Evolutionary conservation across 2,113 vertebrate genomes (phyloP), one percentile per base, ranked within the genome.

Genomic region (Eclectus roratus): DNA sequence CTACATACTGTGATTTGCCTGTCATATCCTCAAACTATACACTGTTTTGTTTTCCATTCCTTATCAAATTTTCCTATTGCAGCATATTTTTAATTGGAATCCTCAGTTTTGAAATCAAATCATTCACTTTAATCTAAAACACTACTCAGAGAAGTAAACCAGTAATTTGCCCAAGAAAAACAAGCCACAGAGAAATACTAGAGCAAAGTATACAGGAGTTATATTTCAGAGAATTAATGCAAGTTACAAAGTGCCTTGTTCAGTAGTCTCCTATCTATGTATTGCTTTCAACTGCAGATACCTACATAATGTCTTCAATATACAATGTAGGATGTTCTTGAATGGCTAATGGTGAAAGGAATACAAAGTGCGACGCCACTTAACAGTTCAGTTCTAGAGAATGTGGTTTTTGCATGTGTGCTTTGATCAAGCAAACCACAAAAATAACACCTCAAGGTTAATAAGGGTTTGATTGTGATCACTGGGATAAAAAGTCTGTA

Each of bases 71-170:
- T 25, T 64, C 21, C 88, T 37, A 44, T 28, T 47, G 23, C 25
- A 91, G 37, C 21, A 28, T 63, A 35, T 25, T 60, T 86, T 82
- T 60, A 5, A 68, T 10, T 27, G 9, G 24, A 89, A 76, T 60
- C 28, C 17, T 89, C 47, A 61, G 24, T 85, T 92, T 76, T 72
- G 16, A 89, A 68, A 95, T 70, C 6, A 88, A 61, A 64, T 64
- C 52, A 43, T 61, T 81, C 25, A 41, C 41, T 79, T 92, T 31
- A 56, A 65, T 61, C 19, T 52, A 88, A 89, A 58, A 10, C 10
- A 37, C 53, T 41, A 77, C 24, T 68, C 72, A 84, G 60, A 50
- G 50, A 81, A 78, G 17, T 49, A 73, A 72, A 28, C 21, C 29
- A 29, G n/a, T 50, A 68, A 29, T 71, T 70, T 35, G 28, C 13